A percentile compares a stretch with the other conserved stretches of the same genome.
phyloP scores from a whole-genome alignment of 2,113 vertebrate genomes.

The Oncorhynchus masou region DNA sequence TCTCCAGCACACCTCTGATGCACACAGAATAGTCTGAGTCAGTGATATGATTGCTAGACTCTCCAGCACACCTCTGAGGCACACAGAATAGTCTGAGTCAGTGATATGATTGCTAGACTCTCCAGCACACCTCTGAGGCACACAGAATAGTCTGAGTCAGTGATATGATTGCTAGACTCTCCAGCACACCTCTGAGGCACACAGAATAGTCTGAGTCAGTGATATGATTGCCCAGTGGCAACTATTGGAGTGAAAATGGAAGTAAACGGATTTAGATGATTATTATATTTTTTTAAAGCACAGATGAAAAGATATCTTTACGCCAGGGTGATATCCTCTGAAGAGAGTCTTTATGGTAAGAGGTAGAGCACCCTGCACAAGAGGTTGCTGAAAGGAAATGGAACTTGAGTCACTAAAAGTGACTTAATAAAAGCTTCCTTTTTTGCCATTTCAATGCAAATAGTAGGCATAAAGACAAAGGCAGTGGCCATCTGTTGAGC shows the following conservation, averaged over 20 bases:
- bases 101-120: neutral
- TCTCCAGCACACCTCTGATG: neutral
- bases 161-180: neutral
- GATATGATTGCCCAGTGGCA: neutral
- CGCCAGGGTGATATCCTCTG: neutral
- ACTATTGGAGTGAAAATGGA: neutral
- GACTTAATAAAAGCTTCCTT: too few relatives aligned
- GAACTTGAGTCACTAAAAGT: too few relatives aligned
- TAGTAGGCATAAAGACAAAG: too few relatives aligned
- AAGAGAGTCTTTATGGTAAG: neutral
- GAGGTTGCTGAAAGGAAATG: too few relatives aligned
- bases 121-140: neutral
- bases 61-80: neutral
- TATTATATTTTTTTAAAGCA: neutral
- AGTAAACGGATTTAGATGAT: neutral
- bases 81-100: neutral
- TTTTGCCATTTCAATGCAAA: too few relatives aligned
- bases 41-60: neutral
- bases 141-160: neutral
- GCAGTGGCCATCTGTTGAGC: too few relatives aligned
- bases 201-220: neutral
- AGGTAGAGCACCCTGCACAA: too few relatives aligned
- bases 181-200: neutral
- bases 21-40: neutral
- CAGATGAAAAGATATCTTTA: neutral